phyloP scores from a whole-genome alignment of 2,888 invertebrate species.

The Aphodius sticticus region DNA sequence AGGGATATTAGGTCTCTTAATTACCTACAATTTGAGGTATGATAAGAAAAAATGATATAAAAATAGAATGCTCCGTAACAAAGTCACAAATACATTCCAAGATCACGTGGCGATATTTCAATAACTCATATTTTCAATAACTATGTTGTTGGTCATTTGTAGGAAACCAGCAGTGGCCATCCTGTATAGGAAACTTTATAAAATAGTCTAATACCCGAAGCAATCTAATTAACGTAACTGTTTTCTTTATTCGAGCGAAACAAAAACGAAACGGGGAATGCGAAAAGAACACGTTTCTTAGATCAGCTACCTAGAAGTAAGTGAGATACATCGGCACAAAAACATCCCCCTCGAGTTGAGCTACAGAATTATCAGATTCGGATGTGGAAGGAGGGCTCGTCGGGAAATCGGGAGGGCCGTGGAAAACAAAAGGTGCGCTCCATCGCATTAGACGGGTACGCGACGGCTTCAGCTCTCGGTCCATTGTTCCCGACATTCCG shows the following conservation, averaged over 20 bases:
- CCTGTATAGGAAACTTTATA: background rate
- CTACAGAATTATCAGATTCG: constrained; percentile 4
- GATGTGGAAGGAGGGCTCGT: background rate
- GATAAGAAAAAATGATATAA: no score
- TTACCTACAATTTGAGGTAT: no score
- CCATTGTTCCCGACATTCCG: constrained; percentile 4
- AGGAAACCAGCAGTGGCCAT: no score
- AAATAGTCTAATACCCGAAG: background rate
- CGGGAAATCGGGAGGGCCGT: background rate
- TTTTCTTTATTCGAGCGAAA: background rate
- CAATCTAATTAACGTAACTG: background rate
- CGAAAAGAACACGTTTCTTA: constrained; percentile 4
- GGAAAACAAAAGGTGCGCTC: constrained; percentile 4
- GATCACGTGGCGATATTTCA: no score
- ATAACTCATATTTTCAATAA: no score
- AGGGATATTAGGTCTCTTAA: no score
- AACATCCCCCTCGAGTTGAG: background rate
- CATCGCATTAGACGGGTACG: constrained; percentile 4
- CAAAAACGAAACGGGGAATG: background rate
- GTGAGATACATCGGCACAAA: background rate
- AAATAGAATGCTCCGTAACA: no score
- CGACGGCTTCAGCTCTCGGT: background rate
- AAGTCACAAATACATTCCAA: no score
- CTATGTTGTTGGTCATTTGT: no score
- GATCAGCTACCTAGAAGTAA: background rate